Evolutionary conservation across 2,113 vertebrate genomes (phyloP).

Genomic region (Microtus oregoni): DNA sequence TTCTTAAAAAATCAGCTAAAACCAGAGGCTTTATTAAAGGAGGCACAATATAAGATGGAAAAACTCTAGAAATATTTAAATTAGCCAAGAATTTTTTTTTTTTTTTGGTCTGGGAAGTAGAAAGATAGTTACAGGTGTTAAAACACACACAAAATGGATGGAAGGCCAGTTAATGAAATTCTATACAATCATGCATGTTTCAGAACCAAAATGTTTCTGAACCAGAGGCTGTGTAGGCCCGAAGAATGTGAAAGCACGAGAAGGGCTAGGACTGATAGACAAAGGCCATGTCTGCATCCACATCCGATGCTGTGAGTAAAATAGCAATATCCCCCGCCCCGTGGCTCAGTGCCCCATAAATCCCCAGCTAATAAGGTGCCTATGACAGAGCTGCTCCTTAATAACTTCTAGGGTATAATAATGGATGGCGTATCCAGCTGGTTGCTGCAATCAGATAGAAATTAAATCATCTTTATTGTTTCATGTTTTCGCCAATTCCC

Average conservation of each 20-base stretch:
- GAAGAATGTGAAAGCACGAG: background rate
- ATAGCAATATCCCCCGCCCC: constrained; percentile 65
- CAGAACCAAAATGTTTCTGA: background rate
- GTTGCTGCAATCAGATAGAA: constrained; percentile 82
- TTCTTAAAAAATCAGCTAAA: constrained; percentile 1
- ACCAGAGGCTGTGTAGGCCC: background rate
- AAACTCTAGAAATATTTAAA: constrained; percentile 39
- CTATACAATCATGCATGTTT: background rate
- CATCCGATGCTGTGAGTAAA: constrained; percentile 51
- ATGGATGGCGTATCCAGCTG: constrained; percentile 80
- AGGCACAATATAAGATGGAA: background rate
- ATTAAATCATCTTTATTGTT: constrained; percentile 85
- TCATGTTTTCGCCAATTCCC: constrained; percentile 67
- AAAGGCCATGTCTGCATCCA: background rate
- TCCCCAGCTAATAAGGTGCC: constrained; percentile 66
- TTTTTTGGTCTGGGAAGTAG: background rate
- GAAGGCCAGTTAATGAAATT: background rate
- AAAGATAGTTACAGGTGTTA: background rate
- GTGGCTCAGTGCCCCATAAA: constrained; percentile 74
- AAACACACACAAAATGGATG: background rate
- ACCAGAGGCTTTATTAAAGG: background rate
- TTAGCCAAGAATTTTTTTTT: background rate
- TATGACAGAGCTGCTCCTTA: constrained; percentile 76
- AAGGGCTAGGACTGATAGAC: background rate
- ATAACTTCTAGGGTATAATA: constrained; percentile 74